These are phyloP conservation scores for Drosophila testacea DNA, from an alignment of 2,888 invertebrate species.

Conservation along the genomic window DNA sequence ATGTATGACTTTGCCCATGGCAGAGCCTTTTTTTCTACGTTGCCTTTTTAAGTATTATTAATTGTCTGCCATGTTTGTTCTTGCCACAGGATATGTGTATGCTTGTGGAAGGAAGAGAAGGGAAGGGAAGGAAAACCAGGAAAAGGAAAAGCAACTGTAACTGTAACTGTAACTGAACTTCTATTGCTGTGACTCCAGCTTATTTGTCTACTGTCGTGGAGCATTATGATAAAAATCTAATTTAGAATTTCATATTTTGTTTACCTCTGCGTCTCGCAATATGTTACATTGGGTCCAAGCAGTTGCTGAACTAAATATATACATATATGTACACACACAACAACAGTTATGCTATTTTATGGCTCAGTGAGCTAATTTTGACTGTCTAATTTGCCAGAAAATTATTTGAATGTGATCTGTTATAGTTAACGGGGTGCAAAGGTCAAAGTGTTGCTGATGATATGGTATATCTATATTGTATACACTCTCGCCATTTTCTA, in stretches of 20 bases:
- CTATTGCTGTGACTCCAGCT: constrained; percentile 28
- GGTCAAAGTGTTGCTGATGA: constrained; percentile 5
- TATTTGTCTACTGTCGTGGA: constrained; percentile 54
- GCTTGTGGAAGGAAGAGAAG: neutral
- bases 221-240: constrained; percentile 59
- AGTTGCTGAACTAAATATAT: neutral
- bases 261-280: constrained; percentile 41
- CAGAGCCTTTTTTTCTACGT: constrained; percentile 32
- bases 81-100: constrained; percentile 65
- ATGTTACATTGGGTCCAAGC: constrained; percentile 17
- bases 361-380: constrained; percentile 49
- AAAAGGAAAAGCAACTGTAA: constrained; percentile 9
- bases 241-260: constrained; percentile 64
- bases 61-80: constrained; percentile 73
- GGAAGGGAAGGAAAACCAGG: neutral
- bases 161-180: constrained; percentile 14
- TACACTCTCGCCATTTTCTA: neutral
- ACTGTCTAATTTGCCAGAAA: constrained; percentile 62
- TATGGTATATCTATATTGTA: neutral
- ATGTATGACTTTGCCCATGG: constrained; percentile 15
- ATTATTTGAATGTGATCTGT: constrained; percentile 27
- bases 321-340: constrained; percentile 1
- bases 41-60: constrained; percentile 81
- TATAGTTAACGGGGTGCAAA: constrained; percentile 2
- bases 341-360: constrained; percentile 34